phyloP scores from a whole-genome alignment of 2,797 vertebrate genomes.

The Cyclura pinguis region DNA sequence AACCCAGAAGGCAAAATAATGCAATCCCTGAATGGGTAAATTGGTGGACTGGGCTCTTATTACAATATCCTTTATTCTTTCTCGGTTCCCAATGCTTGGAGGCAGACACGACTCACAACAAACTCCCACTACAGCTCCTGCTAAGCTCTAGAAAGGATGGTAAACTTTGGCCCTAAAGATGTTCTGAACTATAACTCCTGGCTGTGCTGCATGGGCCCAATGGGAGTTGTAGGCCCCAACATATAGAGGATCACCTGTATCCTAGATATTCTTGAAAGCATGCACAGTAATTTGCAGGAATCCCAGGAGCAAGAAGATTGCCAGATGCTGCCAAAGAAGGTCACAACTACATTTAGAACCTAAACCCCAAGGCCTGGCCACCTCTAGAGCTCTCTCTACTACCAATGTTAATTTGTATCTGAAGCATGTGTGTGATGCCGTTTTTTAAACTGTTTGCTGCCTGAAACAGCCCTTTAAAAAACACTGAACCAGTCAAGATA shows the following conservation, averaged over 20 bases:
- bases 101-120: background rate
- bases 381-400: background rate
- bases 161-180: too few relatives aligned
- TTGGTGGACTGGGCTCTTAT: background rate
- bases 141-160: background rate
- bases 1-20: too few relatives aligned
- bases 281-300: background rate
- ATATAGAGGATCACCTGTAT: too few relatives aligned
- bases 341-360: background rate
- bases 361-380: background rate
- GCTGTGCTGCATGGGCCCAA: too few relatives aligned
- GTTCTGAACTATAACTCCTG: too few relatives aligned
- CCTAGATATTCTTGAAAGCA: background rate
- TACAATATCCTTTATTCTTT: background rate
- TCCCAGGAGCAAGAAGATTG: background rate
- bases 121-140: background rate
- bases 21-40: too few relatives aligned
- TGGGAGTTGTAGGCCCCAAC: too few relatives aligned
- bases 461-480: background rate
- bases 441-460: background rate
- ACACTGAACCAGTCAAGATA: background rate
- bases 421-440: background rate
- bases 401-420: background rate
- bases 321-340: background rate
- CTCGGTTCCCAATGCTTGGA: background rate